Conservation (phyloP, 2,113 vertebrate species). For the Pelmatolapia mariae region DNA sequence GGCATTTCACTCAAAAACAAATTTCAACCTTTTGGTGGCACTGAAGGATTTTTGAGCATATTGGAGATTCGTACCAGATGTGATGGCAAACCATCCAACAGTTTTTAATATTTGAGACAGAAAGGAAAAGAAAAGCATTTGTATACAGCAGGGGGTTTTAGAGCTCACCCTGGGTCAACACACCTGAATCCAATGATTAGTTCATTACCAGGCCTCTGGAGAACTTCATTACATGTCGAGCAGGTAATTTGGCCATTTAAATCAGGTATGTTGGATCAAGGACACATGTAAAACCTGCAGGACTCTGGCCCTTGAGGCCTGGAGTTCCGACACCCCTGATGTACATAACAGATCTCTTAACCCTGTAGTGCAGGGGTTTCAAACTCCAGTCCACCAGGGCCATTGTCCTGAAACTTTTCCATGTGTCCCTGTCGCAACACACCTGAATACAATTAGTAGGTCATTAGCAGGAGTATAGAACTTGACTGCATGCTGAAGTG, state of each 20-base stretch:
- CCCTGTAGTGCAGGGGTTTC: neutral
- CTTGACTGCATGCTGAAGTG: fast-evolving
- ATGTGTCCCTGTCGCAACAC: fast-evolving
- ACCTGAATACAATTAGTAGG: neutral
- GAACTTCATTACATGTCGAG: fast-evolving
- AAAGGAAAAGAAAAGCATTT: neutral
- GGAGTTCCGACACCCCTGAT: neutral
- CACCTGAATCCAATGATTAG: neutral
- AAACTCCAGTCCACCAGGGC: fast-evolving
- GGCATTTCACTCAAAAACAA: neutral
- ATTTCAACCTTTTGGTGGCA: neutral
- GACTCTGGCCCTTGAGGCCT: neutral
- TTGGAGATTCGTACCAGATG: neutral
- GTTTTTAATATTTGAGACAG: neutral
- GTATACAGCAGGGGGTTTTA: fast-evolving
- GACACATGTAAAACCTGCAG: neutral
- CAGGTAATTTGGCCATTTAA: neutral
- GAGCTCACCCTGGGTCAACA: fast-evolving
- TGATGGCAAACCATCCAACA: neutral
- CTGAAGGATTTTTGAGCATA: fast-evolving
- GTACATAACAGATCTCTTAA: neutral
- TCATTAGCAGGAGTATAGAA: neutral
- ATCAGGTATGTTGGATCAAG: fast-evolving
- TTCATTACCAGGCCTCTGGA: neutral
- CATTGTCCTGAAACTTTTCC: fast-evolving